Evolutionary conservation across 2,888 invertebrate species (phyloP).

Genomic region (Onthophagus sagittarius): DNA sequence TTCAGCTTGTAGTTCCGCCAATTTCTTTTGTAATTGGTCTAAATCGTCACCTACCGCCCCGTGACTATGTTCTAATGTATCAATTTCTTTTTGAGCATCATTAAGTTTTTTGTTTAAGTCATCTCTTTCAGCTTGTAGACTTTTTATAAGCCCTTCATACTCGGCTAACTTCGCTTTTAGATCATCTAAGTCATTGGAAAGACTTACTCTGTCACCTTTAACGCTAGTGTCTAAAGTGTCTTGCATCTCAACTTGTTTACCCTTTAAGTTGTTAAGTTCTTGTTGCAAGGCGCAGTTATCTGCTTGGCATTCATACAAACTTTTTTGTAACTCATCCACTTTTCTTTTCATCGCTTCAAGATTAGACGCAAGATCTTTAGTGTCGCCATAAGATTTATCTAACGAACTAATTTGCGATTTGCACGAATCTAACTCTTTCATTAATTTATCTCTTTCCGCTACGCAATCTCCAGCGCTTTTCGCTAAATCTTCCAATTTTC

Average conservation of each 20-base stretch:
- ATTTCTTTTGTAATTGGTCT: not conserved
- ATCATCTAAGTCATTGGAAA: slow-evolving; percentile 15
- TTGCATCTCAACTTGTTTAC: slow-evolving; percentile 5
- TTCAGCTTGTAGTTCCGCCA: slow-evolving; percentile 26
- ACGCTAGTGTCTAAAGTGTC: slow-evolving; percentile 13
- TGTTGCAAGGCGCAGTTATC: not conserved
- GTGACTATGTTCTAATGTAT: slow-evolving; percentile 6
- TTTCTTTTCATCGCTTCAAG: not conserved
- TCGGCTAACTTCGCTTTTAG: slow-evolving; percentile 5
- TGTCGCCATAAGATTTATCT: not conserved
- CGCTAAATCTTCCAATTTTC: slow-evolving; percentile 14
- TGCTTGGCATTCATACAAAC: not conserved
- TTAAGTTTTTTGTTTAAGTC: slow-evolving; percentile 14
- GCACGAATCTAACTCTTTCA: not conserved
- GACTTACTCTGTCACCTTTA: slow-evolving; percentile 15
- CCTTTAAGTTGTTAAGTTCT: slow-evolving; percentile 15
- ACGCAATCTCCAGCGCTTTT: slow-evolving; percentile 1
- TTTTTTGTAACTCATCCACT: not conserved
- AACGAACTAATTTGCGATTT: not conserved
- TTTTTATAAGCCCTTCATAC: slow-evolving; percentile 6
- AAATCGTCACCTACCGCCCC: not conserved
- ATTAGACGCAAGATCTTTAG: not conserved
- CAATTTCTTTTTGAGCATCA: slow-evolving; percentile 13
- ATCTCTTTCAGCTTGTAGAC: slow-evolving; percentile 18
- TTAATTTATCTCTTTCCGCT: slow-evolving; percentile 18